Evolutionary conservation across 2,888 invertebrate genomes (phyloP).

Genomic region (Hirtodrosophila trivittata): DNA sequence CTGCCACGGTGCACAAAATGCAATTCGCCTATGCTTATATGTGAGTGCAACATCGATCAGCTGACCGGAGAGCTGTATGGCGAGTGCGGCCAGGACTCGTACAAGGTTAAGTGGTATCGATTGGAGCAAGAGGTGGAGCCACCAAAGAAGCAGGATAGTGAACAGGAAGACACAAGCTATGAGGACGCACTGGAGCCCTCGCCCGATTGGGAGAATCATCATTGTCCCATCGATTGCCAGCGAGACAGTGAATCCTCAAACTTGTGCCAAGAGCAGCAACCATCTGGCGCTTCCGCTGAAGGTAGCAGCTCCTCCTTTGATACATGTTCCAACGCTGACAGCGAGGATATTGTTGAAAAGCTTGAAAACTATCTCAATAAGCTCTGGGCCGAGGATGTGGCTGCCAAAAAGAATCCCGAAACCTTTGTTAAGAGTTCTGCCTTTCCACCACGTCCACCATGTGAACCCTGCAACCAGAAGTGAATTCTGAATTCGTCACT

Average conservation of each 20-base stretch:
- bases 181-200: constrained; percentile 51
- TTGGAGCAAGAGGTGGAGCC: constrained; percentile 45
- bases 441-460: constrained; percentile 14
- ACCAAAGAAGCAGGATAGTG: neutral
- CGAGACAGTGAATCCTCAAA: constrained; percentile 47
- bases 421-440: constrained; percentile 16
- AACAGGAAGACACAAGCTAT: constrained; percentile 13
- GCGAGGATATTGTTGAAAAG: constrained; percentile 49
- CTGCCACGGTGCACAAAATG: constrained; percentile 59
- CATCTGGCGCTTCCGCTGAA: constrained; percentile 12
- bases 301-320: constrained; percentile 20
- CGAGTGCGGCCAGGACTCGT: constrained; percentile 80
- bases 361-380: constrained; percentile 62
- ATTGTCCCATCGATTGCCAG: constrained; percentile 78
- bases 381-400: constrained; percentile 64
- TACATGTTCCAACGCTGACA: constrained; percentile 36
- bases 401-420: constrained; percentile 42
- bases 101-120: constrained; percentile 76
- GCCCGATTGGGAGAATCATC: constrained; percentile 65
- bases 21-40: constrained; percentile 72
- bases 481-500: neutral
- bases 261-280: constrained; percentile 42
- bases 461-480: constrained; percentile 33
- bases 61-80: constrained; percentile 65
- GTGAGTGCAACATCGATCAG: constrained; percentile 76